Percentiles rank a stretch among this genome's conserved stretches.
phyloP scores from a whole-genome alignment of 2,797 vertebrate species.

The Phylloscopus collybita region DNA sequence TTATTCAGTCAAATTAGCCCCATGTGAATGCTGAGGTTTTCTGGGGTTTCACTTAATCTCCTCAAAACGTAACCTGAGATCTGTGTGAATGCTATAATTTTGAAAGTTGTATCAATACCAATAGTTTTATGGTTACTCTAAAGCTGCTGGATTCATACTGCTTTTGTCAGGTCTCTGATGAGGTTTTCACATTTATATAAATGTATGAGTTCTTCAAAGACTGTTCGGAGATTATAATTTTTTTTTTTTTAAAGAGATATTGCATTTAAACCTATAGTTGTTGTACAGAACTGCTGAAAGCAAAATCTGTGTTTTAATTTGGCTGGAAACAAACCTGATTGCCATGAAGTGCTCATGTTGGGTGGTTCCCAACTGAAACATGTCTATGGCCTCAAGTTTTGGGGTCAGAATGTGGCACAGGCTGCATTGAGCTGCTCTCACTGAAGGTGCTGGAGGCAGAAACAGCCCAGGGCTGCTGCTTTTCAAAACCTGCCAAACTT shows the following conservation, averaged over 20 bases:
- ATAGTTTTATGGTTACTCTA: background rate
- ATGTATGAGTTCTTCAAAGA: background rate
- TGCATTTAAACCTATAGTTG: background rate
- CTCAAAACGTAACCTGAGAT: background rate
- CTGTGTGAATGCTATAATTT: background rate
- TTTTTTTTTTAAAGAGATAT: background rate
- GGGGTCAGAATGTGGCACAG: accelerated
- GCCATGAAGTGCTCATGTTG: background rate
- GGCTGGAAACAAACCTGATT: background rate
- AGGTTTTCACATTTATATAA: background rate
- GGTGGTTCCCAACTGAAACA: background rate
- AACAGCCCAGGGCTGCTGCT: background rate
- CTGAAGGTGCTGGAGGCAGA: background rate
- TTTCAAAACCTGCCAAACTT: background rate
- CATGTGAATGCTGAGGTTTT: background rate
- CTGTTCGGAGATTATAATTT: accelerated
- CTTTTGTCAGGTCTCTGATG: background rate
- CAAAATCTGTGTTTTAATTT: background rate
- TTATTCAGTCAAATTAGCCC: background rate
- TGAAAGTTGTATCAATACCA: background rate
- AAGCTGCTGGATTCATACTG: background rate
- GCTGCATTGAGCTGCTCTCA: background rate
- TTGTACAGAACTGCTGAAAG: background rate
- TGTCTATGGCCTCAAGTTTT: background rate
- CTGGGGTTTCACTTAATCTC: background rate